phyloP scores from a whole-genome alignment of 92 coral and sea anemone species.

The Epizoanthus ramosus region DNA sequence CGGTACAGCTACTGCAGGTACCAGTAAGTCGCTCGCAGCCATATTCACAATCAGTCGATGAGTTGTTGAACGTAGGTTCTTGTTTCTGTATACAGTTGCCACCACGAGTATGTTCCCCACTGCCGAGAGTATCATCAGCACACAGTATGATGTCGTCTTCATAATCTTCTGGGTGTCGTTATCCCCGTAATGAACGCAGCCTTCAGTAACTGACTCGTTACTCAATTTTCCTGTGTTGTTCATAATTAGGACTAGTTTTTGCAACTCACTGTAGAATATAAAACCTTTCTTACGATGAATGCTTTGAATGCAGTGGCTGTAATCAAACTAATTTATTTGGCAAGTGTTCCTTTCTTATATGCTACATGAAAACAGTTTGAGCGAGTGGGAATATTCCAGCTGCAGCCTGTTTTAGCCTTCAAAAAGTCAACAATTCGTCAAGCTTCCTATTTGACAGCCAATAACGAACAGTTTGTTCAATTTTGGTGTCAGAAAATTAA shows the following conservation, averaged over 20 bases:
- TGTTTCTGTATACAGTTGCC: constrained; percentile 35
- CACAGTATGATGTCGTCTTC: constrained; percentile 13
- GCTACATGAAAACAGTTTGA: background rate
- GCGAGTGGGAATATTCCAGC: background rate
- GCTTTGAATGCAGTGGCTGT: background rate
- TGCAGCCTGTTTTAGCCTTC: background rate
- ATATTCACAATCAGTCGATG: constrained; percentile 32
- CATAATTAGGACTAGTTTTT: background rate
- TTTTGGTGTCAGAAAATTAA: constrained; percentile 8
- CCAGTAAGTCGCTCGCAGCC: constrained; percentile 25
- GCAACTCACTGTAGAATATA: background rate
- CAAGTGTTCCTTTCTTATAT: background rate
- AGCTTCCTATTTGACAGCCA: background rate
- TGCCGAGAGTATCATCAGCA: background rate
- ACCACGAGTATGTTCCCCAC: constrained; percentile 16
- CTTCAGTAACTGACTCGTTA: background rate
- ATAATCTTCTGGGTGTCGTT: background rate
- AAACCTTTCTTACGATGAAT: background rate
- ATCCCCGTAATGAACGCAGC: background rate
- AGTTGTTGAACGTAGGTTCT: constrained; percentile 24
- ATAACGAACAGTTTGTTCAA: constrained; percentile 3
- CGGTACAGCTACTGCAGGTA: constrained; percentile 14
- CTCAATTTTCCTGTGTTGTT: background rate
- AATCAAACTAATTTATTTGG: background rate
- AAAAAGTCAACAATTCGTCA: constrained; percentile 22